Conservation (phyloP, 2,888 invertebrate genomes). For the Kryphioiulus occultus region DNA sequence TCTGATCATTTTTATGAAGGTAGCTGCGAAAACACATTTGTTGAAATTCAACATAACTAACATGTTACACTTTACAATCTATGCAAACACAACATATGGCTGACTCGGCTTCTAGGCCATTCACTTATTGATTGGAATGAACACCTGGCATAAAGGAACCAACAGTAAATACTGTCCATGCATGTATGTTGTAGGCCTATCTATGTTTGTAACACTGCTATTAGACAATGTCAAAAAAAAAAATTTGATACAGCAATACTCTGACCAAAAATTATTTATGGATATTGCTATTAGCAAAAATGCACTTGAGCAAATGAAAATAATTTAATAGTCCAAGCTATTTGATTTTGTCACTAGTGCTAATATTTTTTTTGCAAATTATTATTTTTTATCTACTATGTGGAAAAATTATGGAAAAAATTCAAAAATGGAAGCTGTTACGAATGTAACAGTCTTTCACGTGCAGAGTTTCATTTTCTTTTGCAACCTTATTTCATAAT, state of each 20-base stretch:
- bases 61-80: background rate
- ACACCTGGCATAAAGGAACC: background rate
- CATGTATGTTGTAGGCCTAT: no score
- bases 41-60: slow-evolving; percentile 33
- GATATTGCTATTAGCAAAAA: no score
- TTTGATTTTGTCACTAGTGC: background rate
- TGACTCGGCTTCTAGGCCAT: background rate
- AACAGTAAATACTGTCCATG: background rate
- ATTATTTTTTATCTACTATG: no score
- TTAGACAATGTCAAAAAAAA: no score
- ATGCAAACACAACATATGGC: slow-evolving; percentile 8
- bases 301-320: background rate
- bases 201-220: no score
- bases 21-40: slow-evolving; percentile 36
- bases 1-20: slow-evolving; percentile 36
- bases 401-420: no score
- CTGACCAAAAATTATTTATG: no score
- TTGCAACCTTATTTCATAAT: background rate
- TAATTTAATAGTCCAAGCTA: background rate
- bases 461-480: no score
- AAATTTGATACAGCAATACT: no score
- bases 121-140: slow-evolving; percentile 20
- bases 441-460: no score
- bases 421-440: background rate
- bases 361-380: no score